Conservation (phyloP, 2,888 invertebrate genomes). For the Anticlea derivata region DNA sequence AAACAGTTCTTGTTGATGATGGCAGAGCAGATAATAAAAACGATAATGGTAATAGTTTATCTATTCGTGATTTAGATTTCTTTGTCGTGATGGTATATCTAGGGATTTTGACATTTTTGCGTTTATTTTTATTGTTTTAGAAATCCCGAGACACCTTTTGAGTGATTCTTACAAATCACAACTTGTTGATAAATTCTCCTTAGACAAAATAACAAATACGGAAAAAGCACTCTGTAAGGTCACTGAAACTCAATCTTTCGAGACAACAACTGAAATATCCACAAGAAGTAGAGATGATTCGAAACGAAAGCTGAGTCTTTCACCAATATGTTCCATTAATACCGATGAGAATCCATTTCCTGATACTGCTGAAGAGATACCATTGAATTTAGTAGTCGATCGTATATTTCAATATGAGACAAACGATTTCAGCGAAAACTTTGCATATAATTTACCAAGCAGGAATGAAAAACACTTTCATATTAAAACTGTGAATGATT, state of each 20-base stretch:
- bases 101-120: too few relatives aligned
- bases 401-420: constrained; percentile 16
- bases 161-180: background rate
- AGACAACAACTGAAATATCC: constrained; percentile 23
- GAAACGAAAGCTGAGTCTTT: constrained; percentile 46
- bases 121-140: constrained; percentile 11
- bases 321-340: constrained; percentile 57
- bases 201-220: constrained; percentile 42
- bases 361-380: constrained; percentile 2
- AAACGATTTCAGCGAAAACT: background rate
- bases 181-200: constrained; percentile 1
- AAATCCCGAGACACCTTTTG: background rate
- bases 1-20: background rate
- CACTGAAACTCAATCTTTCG: constrained; percentile 20
- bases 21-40: background rate
- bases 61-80: background rate
- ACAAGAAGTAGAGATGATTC: constrained; percentile 24
- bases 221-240: constrained; percentile 26
- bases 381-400: constrained; percentile 12
- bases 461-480: constrained; percentile 6
- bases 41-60: constrained; percentile 11
- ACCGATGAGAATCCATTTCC: constrained; percentile 39
- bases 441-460: constrained; percentile 6
- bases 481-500: constrained; percentile 7
- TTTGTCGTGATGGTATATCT: background rate